phyloP scores from a whole-genome alignment of 2,113 vertebrate genomes.

The Sceloporus tristichus region DNA sequence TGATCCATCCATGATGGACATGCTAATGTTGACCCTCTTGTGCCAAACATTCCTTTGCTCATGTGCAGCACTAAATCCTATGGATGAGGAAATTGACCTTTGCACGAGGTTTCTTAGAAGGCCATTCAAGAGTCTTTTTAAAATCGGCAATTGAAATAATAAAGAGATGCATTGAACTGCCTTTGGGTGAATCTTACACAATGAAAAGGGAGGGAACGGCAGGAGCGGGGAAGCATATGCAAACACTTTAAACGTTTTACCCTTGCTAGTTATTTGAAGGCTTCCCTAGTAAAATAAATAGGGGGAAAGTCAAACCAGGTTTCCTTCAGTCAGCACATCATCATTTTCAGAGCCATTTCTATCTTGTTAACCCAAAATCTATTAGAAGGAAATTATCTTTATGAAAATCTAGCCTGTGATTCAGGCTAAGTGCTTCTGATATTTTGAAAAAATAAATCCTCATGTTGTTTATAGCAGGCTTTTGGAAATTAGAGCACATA shows the following conservation, averaged over 20 bases:
- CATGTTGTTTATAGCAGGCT: conserved; percentile 72
- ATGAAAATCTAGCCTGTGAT: conserved; percentile 75
- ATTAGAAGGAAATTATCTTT: conserved; percentile 76
- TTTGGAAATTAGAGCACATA: conserved; percentile 71
- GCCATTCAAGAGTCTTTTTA: neutral
- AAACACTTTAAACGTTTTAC: neutral
- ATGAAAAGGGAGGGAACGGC: neutral
- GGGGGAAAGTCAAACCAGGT: conserved; percentile 60
- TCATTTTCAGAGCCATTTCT: conserved; percentile 66
- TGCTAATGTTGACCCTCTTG: neutral
- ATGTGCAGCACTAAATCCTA: neutral
- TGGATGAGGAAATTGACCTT: neutral
- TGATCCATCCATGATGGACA: neutral
- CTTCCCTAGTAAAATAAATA: conserved; percentile 68
- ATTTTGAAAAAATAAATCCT: conserved; percentile 76
- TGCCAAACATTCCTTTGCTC: neutral
- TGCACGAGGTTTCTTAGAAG: neutral
- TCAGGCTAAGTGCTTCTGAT: conserved; percentile 75
- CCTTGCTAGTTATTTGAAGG: conserved; percentile 57
- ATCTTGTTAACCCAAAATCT: conserved; percentile 67
- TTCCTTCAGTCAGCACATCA: conserved; percentile 65
- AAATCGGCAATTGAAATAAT: neutral
- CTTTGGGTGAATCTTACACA: neutral
- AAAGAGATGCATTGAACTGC: neutral
- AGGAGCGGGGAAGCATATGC: neutral